phyloP scores from a whole-genome alignment of 1,140 invertebrate species.

The Sinonovacula constricta region DNA sequence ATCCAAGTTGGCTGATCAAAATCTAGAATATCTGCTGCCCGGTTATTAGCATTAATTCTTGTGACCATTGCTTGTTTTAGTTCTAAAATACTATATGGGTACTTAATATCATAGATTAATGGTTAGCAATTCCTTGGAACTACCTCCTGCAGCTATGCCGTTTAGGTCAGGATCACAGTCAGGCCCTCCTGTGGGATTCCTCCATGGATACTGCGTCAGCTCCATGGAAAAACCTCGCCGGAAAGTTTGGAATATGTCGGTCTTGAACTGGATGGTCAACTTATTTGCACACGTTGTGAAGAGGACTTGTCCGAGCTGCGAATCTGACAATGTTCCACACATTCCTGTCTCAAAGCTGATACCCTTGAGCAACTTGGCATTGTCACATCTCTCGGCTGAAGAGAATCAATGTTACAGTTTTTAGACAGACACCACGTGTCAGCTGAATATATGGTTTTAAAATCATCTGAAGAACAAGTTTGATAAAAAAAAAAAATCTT shows the following conservation, averaged over 20 bases:
- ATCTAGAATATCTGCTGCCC: too few species aligned
- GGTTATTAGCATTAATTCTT: too few species aligned
- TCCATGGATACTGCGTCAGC: slow-evolving; percentile 34
- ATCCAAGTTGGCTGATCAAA: too few species aligned
- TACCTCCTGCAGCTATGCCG: slow-evolving; percentile 44
- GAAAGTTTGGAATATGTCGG: slow-evolving; percentile 13
- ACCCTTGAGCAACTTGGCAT: slow-evolving; percentile 48
- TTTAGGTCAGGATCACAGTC: slow-evolving; percentile 46
- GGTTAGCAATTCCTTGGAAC: too few species aligned
- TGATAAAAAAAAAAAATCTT: too few species aligned
- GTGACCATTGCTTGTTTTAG: too few species aligned
- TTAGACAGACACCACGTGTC: too few species aligned
- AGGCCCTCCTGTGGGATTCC: slow-evolving; percentile 43
- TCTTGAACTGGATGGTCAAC: slow-evolving; percentile 45
- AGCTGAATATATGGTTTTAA: too few species aligned
- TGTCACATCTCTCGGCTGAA: slow-evolving; percentile 44
- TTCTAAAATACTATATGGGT: too few species aligned
- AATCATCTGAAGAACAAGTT: too few species aligned
- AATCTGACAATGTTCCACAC: slow-evolving; percentile 43
- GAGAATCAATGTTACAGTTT: too few species aligned
- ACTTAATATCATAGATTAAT: too few species aligned
- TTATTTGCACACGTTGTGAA: slow-evolving; percentile 49
- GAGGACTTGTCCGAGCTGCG: slow-evolving; percentile 10
- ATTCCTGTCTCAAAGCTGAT: slow-evolving; percentile 42
- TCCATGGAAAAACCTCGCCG: slow-evolving; percentile 26